A percentile compares a stretch with the other conserved stretches of the same genome.
Conservation (phyloP, 1,140 invertebrate species). For the Caenorhabditis briggsae region DNA sequence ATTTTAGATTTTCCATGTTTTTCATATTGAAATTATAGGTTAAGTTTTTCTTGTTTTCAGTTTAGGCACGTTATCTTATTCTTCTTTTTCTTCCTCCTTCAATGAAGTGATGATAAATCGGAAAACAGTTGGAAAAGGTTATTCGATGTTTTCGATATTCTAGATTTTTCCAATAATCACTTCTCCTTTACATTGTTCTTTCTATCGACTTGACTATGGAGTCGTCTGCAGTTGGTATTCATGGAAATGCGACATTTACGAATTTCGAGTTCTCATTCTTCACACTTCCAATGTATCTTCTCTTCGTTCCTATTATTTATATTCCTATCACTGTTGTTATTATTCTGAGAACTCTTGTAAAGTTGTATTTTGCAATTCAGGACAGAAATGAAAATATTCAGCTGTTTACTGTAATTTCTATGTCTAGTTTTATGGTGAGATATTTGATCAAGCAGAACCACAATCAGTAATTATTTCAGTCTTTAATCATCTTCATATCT, state of each 20-base stretch:
- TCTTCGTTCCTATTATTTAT: not conserved
- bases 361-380: not conserved
- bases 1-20: no score
- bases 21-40: no score
- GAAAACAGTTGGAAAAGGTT: no score
- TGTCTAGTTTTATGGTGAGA: not conserved
- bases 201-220: no score
- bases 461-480: not conserved
- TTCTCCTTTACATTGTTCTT: no score
- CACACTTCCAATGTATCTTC: not conserved
- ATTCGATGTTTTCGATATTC: no score
- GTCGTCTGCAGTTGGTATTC: not conserved
- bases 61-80: no score
- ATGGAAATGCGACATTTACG: not conserved
- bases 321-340: not conserved
- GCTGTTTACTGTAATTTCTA: not conserved
- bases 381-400: not conserved
- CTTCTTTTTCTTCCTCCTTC: no score
- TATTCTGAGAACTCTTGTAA: not conserved
- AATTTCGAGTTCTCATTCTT: conserved; percentile 9
- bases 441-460: not conserved
- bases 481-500: not conserved
- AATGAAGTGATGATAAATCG: no score
- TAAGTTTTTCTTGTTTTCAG: no score
- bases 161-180: no score